A percentile compares a stretch with the other conserved stretches of the same genome.
Evolutionary conservation across 2,113 vertebrate genomes (phyloP).

Genomic region (Triplophysa rosa): DNA sequence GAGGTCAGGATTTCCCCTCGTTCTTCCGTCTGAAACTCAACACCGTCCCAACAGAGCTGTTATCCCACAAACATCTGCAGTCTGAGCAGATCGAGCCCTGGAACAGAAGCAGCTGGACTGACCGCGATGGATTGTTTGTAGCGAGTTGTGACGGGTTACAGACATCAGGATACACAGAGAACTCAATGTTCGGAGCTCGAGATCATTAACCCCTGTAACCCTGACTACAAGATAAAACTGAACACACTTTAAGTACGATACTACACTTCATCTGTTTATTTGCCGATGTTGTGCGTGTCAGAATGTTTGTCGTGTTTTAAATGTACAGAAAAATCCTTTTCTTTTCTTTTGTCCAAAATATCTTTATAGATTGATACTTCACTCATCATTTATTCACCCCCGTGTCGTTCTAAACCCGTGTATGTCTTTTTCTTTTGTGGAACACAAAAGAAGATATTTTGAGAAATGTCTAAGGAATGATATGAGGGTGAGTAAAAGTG

Average conservation of each 20-base stretch:
- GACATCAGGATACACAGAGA: background rate
- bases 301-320: no score
- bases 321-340: no score
- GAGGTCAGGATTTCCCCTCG: slow-evolving; percentile 33
- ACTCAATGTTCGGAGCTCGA: slow-evolving; percentile 7
- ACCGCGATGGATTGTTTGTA: background rate
- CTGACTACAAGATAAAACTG: slow-evolving; percentile 5
- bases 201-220: slow-evolving; percentile 8
- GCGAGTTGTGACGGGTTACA: slow-evolving; percentile 1
- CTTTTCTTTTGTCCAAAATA: no score
- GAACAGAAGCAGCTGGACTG: background rate
- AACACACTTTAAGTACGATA: background rate
- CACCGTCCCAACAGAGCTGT: slow-evolving; percentile 24
- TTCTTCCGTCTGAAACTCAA: slow-evolving; percentile 28
- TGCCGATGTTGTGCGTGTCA: no score
- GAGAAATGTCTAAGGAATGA: no score
- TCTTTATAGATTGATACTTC: no score
- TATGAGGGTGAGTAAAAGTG: no score
- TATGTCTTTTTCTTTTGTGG: no score
- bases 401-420: no score
- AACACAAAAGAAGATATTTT: no score
- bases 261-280: no score
- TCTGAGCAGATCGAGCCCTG: background rate
- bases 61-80: slow-evolving; percentile 39
- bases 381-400: no score